Percentiles rank a stretch among this genome's conserved stretches.
Evolutionary conservation across 2,888 invertebrate species (phyloP).

Genomic region (Melinopterus prodromus): DNA sequence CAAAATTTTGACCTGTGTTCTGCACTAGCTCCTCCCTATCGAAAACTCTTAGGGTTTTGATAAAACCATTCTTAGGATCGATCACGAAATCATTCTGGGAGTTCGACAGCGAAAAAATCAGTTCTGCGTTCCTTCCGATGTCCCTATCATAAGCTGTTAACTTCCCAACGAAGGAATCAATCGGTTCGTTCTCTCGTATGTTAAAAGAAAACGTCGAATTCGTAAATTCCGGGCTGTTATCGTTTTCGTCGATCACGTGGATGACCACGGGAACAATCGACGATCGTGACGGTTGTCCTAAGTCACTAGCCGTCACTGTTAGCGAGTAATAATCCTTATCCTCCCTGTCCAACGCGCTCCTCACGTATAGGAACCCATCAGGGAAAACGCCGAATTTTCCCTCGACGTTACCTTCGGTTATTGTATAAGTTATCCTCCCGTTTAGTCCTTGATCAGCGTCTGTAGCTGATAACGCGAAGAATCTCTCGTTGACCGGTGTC

Average conservation of each 20-base stretch:
- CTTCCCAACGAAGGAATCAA: constrained; percentile 92
- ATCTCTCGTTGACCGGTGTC: constrained; percentile 88
- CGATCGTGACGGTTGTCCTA: constrained; percentile 78
- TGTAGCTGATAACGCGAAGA: constrained; percentile 88
- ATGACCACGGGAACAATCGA: constrained; percentile 92
- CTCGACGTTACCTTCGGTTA: constrained; percentile 86
- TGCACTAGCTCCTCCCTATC: constrained; percentile 89
- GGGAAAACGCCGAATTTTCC: constrained; percentile 94
- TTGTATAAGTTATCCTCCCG: constrained; percentile 81
- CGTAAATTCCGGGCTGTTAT: constrained; percentile 92
- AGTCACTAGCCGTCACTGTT: constrained; percentile 83
- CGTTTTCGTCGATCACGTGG: constrained; percentile 95
- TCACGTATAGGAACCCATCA: constrained; percentile 91
- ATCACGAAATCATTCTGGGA: constrained; percentile 85
- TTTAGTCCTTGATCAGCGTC: constrained; percentile 88
- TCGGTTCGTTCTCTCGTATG: constrained; percentile 87
- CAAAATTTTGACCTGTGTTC: constrained; percentile 77
- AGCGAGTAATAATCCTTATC: constrained; percentile 90
- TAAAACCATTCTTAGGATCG: constrained; percentile 89
- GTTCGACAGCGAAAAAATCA: constrained; percentile 80
- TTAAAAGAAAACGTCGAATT: constrained; percentile 91
- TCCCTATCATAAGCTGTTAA: constrained; percentile 89
- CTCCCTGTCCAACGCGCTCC: constrained; percentile 87
- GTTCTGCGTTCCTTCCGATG: constrained; percentile 89
- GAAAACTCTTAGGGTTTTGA: constrained; percentile 84